A percentile compares a stretch with the other conserved stretches of the same genome.
phyloP scores from a whole-genome alignment of 2,888 invertebrate species.

The Orthonychiurus folsomi region DNA sequence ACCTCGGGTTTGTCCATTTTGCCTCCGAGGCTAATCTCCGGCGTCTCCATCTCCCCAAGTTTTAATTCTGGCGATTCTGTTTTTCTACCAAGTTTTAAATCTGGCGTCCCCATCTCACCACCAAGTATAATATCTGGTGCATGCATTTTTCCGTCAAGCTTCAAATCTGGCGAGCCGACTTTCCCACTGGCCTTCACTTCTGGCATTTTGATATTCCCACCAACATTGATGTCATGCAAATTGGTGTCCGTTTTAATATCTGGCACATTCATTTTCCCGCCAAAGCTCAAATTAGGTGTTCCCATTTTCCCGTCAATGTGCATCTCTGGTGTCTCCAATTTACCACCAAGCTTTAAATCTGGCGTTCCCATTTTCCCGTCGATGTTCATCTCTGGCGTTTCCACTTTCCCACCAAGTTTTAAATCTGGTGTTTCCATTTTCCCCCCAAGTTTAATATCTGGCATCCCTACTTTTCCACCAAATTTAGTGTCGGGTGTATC shows the following conservation, averaged over 20 bases:
- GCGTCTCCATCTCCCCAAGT: background rate
- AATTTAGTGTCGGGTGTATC: background rate
- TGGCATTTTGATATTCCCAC: background rate
- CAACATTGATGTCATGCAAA: background rate
- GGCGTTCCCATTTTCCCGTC: conserved; percentile 6
- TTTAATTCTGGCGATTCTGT: background rate
- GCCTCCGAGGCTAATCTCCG: no score
- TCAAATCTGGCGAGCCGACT: no score
- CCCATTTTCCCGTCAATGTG: no score
- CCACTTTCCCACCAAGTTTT: background rate
- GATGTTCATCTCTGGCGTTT: background rate
- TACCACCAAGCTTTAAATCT: background rate
- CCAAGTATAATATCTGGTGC: conserved; percentile 11
- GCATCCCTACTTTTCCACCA: background rate
- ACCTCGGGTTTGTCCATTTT: background rate
- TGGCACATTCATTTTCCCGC: background rate
- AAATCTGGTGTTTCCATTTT: background rate
- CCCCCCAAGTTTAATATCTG: conserved; percentile 11
- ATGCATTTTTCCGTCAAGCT: background rate
- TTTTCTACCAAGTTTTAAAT: background rate
- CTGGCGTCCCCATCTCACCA: background rate
- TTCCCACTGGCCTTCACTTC: no score
- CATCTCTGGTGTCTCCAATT: background rate
- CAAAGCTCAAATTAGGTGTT: no score
- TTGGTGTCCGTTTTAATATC: background rate